Conservation (phyloP, 2,113 vertebrate genomes). For the Lynx canadensis region DNA sequence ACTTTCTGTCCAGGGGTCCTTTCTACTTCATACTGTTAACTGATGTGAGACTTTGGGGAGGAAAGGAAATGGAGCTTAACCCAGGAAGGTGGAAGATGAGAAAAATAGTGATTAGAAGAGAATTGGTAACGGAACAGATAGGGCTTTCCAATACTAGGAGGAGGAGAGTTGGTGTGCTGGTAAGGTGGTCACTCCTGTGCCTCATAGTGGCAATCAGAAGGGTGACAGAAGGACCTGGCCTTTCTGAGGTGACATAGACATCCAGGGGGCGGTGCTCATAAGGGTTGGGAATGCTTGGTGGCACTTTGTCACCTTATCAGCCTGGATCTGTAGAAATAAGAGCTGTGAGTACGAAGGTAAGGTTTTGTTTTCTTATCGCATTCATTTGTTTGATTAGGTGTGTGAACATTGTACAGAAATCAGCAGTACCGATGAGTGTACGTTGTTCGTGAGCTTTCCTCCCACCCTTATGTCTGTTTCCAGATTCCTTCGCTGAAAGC, state of each 20-base stretch:
- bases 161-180: not conserved
- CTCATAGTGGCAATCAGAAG: not conserved
- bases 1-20: not conserved
- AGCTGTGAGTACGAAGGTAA: not conserved
- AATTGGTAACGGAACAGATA: not conserved
- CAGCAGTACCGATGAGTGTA: not conserved
- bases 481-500: not conserved
- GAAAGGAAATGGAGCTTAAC: not conserved
- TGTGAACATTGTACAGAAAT: not conserved
- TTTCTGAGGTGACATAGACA: not conserved
- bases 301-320: not conserved
- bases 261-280: not conserved
- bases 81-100: not conserved
- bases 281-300: not conserved
- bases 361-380: not conserved
- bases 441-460: not conserved
- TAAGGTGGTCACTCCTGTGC: not conserved
- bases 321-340: slow-evolving; percentile 34
- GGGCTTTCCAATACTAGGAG: not conserved
- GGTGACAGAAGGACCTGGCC: not conserved
- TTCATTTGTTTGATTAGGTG: not conserved
- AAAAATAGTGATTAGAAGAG: not conserved
- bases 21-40: slow-evolving; percentile 29
- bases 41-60: not conserved
- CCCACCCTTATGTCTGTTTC: not conserved